phyloP scores from a whole-genome alignment of 2,113 vertebrate genomes.

The Fregata magnificens region DNA sequence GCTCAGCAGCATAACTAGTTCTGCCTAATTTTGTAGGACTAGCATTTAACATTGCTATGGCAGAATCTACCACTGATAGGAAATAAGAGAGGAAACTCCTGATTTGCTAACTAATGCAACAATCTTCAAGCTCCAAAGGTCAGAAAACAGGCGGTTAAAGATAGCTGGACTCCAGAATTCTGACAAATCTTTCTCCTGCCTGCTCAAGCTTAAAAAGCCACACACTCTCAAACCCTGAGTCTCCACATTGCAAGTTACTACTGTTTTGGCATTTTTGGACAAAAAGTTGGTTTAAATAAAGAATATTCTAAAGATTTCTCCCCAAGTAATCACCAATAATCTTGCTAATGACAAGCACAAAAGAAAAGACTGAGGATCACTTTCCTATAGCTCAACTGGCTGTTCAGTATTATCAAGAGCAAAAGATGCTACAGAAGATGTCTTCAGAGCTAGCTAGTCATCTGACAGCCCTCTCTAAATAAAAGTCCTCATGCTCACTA shows the following conservation, averaged over 20 bases:
- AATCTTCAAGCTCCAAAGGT: conserved; percentile 16
- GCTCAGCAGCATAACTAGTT: neutral
- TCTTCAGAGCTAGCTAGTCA: neutral
- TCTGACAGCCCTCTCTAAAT: neutral
- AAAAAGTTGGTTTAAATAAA: neutral
- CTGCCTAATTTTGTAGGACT: neutral
- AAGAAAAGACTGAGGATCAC: neutral
- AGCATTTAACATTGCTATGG: neutral
- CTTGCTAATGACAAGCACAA: neutral
- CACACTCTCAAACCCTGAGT: neutral
- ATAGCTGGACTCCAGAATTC: neutral
- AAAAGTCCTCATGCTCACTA: neutral
- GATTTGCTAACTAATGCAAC: neutral
- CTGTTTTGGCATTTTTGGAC: neutral
- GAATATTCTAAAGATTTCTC: neutral
- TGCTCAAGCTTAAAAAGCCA: neutral
- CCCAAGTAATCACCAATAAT: neutral
- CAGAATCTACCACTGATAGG: neutral
- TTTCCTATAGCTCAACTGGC: neutral
- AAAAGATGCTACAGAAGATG: neutral
- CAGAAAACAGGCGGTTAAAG: neutral
- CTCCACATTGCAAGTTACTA: neutral
- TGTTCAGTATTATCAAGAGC: neutral
- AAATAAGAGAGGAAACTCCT: too few species aligned
- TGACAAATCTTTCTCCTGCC: neutral